Evolutionary conservation across 92 coral and sea anemone genomes (phyloP).

Genomic region (Siderastrea radians): DNA sequence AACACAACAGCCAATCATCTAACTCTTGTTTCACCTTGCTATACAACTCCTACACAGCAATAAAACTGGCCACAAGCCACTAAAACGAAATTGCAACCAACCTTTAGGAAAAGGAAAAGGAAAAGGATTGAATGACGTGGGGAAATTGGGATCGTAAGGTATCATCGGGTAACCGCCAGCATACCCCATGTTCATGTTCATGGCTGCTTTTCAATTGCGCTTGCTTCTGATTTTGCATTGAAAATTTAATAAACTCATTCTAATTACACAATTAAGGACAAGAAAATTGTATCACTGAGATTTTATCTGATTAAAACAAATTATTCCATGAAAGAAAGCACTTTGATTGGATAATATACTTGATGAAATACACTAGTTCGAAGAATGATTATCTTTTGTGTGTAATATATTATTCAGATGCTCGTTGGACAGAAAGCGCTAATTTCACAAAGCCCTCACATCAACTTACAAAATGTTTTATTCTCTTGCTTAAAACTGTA

Average conservation of each 20-base stretch:
- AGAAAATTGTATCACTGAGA: conserved; percentile 71
- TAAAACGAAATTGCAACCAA: conserved; percentile 51
- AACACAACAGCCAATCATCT: conserved; percentile 72
- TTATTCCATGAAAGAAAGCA: conserved; percentile 13
- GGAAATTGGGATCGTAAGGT: conserved; percentile 77
- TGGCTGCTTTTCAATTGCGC: conserved; percentile 17
- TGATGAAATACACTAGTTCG: conserved; percentile 14
- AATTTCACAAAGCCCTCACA: conserved; percentile 21
- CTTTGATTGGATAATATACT: conserved; percentile 49
- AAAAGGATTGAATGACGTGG: conserved; percentile 74
- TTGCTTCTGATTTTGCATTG: conserved; percentile 45
- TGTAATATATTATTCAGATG: conserved; percentile 42
- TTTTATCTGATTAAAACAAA: conserved; percentile 65
- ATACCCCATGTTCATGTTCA: conserved; percentile 89
- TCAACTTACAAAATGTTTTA: conserved; percentile 13
- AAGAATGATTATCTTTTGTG: conserved; percentile 47
- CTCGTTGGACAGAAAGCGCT: conserved; percentile 18
- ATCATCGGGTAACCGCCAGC: conserved; percentile 69
- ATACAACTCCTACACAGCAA: conserved; percentile 26
- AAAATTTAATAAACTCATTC: conserved; percentile 71
- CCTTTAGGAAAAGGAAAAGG: conserved; percentile 77
- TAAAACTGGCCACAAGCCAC: conserved; percentile 59
- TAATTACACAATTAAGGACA: conserved; percentile 80
- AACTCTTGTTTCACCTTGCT: conserved; percentile 62
- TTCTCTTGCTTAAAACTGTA: background rate